Conservation (phyloP, 2,797 vertebrate genomes). For the Centropyge bicolor region DNA sequence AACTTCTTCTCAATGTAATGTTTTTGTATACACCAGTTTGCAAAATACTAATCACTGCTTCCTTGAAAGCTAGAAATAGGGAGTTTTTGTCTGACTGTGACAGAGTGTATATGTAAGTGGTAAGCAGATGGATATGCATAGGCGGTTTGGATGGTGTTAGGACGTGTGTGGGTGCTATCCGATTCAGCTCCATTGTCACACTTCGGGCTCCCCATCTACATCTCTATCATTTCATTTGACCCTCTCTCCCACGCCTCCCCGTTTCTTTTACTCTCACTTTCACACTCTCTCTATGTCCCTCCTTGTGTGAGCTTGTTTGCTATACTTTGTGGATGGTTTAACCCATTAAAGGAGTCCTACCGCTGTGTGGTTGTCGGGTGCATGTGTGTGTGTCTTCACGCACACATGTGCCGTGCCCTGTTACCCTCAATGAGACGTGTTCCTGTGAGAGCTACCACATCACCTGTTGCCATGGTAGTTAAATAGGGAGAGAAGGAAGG, state of each 20-base stretch:
- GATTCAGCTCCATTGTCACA: conserved; percentile 53
- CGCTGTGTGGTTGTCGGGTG: conserved; percentile 26
- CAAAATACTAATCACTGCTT: not conserved
- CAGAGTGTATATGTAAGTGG: conserved; percentile 19
- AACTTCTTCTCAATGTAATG: not conserved
- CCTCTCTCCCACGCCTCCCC: conserved; percentile 48
- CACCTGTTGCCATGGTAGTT: conserved; percentile 86
- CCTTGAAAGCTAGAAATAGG: not conserved
- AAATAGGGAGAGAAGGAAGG: conserved; percentile 77
- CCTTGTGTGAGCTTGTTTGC: conserved; percentile 52
- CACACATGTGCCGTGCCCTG: conserved; percentile 38
- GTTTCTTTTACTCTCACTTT: conserved; percentile 65
- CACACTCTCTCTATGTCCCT: conserved; percentile 61
- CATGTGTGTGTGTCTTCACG: not conserved
- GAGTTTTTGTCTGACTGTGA: not conserved
- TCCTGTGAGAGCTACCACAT: conserved; percentile 79
- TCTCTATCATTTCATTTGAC: conserved; percentile 66
- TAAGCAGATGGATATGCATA: conserved; percentile 62
- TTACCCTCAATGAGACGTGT: conserved; percentile 72
- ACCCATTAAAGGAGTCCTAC: conserved; percentile 34
- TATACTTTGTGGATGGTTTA: conserved; percentile 54
- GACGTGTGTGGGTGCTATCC: conserved; percentile 55
- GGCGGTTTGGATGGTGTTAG: conserved; percentile 40
- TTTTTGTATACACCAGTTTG: not conserved
- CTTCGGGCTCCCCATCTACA: conserved; percentile 52